These are phyloP conservation scores for Mallotus villosus DNA, from an alignment of 2,797 vertebrate genomes.

Conservation along the genomic window DNA sequence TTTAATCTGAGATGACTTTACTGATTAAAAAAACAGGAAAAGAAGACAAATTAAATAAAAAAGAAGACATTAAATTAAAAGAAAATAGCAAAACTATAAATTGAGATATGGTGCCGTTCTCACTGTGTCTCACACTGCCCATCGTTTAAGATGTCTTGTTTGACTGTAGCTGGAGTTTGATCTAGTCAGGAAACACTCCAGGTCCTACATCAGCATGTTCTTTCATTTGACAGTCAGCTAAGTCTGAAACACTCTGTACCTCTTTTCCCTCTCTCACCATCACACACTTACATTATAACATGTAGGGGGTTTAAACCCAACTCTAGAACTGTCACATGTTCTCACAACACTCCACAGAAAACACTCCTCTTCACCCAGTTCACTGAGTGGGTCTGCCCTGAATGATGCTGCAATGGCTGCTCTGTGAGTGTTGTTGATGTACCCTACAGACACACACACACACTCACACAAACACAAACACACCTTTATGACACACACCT, in stretches of 20 bases:
- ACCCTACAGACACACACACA: conserved; percentile 38
- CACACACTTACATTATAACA: conserved; percentile 3
- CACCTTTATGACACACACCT: conserved; percentile 29
- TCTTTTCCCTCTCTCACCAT: not conserved
- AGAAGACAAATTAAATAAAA: not conserved
- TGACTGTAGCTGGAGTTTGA: conserved; percentile 4
- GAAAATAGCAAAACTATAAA: not conserved
- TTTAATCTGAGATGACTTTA: conserved; percentile 50
- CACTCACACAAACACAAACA: conserved; percentile 4
- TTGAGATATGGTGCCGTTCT: conserved; percentile 28
- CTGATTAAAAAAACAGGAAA: conserved; percentile 33
- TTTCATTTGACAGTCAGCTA: conserved; percentile 54
- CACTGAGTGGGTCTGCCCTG: conserved; percentile 1
- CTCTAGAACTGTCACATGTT: not conserved
- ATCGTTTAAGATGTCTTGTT: conserved; percentile 5
- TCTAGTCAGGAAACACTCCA: conserved; percentile 33
- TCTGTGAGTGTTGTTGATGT: conserved; percentile 43
- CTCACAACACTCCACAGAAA: conserved; percentile 32
- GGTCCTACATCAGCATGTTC: conserved; percentile 30
- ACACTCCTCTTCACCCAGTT: conserved; percentile 14
- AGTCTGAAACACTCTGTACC: conserved; percentile 33
- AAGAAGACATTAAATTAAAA: not conserved
- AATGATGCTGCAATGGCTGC: conserved; percentile 30
- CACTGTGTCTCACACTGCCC: conserved; percentile 35
- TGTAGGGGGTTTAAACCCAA: not conserved